Base-by-base conservation (phyloP, 2,113 vertebrate genomes). In the Bothrops jararaca region DNA sequence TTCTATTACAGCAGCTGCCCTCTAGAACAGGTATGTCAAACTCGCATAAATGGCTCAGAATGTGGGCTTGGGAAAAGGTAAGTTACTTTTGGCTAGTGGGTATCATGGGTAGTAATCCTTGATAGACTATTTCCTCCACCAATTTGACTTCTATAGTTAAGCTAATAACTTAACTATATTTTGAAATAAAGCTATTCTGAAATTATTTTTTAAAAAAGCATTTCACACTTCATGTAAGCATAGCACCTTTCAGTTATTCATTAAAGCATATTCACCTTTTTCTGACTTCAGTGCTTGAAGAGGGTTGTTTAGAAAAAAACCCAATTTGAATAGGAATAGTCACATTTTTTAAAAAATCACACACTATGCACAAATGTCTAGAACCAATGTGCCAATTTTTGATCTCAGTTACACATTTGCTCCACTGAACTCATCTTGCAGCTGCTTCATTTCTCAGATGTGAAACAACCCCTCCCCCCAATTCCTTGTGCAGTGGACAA, bases 381-480 rank as follows among this genome's bases (percentile, higher is more conserved):
- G 85, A 92, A 53, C 56, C 18, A 24, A 15, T 50, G 50, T 52
- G 85, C 85, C 20, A 52, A 23, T 87, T 92, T 92, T 56, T 88
- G 29, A 87, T 23, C 91, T 64, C 56, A 87, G 22, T 87, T 64
- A 88, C 29, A 87, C 57, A 87, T 91, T 50, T 86, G 29, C 90
- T 91, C 91, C 42, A 60, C 26, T 69, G 57, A 92, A 88, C 48
- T 88, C 57, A 87, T 86, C 45, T 64, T 26, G 29, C 57, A 87
- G 85, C 90, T 91, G 85, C 29, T 91, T 87, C 26, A 15, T 60
- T 85, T 74, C 50, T 91, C 91, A 64, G 48, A 87, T 45, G 22
- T 11, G 26, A 48, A 24, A 24, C 50, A 39, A 1, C 0, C 20
- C 69, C 50, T 29, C 15, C 29, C 5, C 50, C 26, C 15, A 24